Base-by-base conservation (phyloP, 92 coral and sea anemone species). In the Pocillopora meandrina region DNA sequence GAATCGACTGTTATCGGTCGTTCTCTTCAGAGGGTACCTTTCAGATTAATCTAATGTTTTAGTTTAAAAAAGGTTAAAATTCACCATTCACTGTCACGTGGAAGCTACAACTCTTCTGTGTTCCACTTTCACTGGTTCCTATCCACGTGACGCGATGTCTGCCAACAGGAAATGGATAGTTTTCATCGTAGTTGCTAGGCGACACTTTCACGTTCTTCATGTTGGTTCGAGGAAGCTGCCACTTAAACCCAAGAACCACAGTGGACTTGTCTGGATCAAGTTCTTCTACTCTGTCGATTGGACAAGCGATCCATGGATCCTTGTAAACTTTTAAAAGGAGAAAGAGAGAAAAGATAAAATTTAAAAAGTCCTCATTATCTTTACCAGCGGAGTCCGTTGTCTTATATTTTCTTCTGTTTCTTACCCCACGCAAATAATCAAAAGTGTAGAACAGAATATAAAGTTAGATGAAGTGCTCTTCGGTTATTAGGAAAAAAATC, bases 261-360 rank as follows among this genome's bases (percentile, higher is more conserved):
- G 89, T 94, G 70, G 90, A 84, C 76, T 87, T 78, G 72, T 72
- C 72, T n/a, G 98, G 79, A 0, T 90, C 73, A 13, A 97, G 92
- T 0, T 89, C 77, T 20, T 94, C 95, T 23, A 90, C 90, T 55
- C 93, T 89, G 81, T 94, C 95, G 19, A 81, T 61, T 12, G 99
- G 99, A 74, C 99, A 97, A n/a, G 89, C 83, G 23, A 97, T 94
- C 99, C 99, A 97, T 12, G 99, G 99, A 61, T 84, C 80, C 66
- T 86, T 85, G 92, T 87, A 90, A 31, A 97, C 99, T 97, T 82
- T 69, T 56, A 35, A 42, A 42, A 42, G 52, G 52, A 42, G 52
- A 42, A 42, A 3, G 52, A 3, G 52, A 55, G 68, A 35, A 23
- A 57, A 42, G 60, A n/a, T 33, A 20, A 42, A 35, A 36, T 33